Evolutionary conservation across 2,888 invertebrate genomes (phyloP), one percentile per base, ranked within the genome.

Genomic region (Caenorhabditis doughertyi): DNA sequence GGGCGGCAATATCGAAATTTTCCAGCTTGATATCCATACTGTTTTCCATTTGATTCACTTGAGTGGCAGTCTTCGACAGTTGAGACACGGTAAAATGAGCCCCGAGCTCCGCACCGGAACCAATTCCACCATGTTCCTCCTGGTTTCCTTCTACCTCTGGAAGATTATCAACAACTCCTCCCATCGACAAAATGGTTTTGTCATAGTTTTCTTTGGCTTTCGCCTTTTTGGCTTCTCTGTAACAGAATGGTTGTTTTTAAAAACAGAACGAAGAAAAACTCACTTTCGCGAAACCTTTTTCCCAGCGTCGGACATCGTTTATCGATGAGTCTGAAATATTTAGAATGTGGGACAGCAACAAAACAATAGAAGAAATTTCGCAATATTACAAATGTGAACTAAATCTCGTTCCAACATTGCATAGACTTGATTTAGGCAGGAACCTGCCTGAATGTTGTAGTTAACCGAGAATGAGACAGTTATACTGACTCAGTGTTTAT

Each of bases 1-100:
- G 96, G 0, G 99, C 99, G 23, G 96, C 95, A 88, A 99, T 99
- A 79, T 97, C 97, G 92, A 99, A 99, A 92, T 97, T 97, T 92
- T 99, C 98, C 32, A 94, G 92, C 93, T 98, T 98, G 67, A 99
- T 98, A 92, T 98, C 98, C 13, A 97, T 95, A 0, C 98, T 97
- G 92, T 96, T 95, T 92, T 98, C 98, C 64, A 87, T 96, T 91
- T 42, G 95, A 95, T 60, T 93, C 93, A 67, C 93, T 93, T 42
- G 93, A 95, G 94, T 92, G 89, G 82, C 92, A 11, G 85, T 88
- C 76, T 89, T 89, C 94, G 94, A 94, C 71, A 95, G 95, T 90
- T 95, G 95, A 4, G 98, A 98, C 83, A 99, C 96, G 3, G 98
- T 96, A 92, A 99, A 99, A 93, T 98, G 98, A 44, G 95, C 95